These are phyloP conservation scores for Copsychus sechellarum DNA, from an alignment of 2,113 vertebrate genomes.

Conservation along the genomic window DNA sequence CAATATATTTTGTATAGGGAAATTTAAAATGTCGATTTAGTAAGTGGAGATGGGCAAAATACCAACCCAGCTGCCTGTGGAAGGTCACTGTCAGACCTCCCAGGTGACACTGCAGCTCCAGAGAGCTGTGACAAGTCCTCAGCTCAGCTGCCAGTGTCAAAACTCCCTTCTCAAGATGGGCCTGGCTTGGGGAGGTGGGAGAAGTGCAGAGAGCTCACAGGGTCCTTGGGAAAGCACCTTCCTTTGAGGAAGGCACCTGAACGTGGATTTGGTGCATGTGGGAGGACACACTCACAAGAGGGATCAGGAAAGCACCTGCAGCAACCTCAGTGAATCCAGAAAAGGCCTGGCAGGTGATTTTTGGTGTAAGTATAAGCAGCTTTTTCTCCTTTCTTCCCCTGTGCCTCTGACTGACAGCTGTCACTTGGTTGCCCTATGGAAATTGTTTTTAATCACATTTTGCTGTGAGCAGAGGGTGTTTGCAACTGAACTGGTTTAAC, in stretches of 20 bases:
- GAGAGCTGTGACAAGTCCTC: not conserved
- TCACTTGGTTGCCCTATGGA: not conserved
- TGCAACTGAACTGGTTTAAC: not conserved
- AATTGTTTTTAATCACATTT: not conserved
- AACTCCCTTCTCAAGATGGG: not conserved
- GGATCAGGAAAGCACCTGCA: not conserved
- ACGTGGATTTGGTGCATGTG: not conserved
- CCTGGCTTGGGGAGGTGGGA: not conserved
- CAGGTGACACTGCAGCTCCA: not conserved
- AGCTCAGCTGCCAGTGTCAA: not conserved
- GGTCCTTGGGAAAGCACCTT: not conserved
- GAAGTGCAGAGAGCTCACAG: not conserved
- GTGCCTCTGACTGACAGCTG: not conserved
- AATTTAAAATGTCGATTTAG: not conserved
- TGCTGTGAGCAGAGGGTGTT: not conserved
- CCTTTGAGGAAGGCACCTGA: not conserved
- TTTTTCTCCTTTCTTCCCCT: not conserved
- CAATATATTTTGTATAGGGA: not conserved
- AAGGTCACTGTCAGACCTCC: not conserved
- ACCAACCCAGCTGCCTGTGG: not conserved
- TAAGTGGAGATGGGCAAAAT: not conserved
- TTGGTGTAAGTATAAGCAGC: not conserved
- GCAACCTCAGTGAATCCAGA: not conserved
- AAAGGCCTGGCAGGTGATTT: not conserved
- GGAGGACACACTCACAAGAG: not conserved